Evolutionary conservation across 2,797 vertebrate species (phyloP).

Genomic region (Enteromius thamalakanensis): DNA sequence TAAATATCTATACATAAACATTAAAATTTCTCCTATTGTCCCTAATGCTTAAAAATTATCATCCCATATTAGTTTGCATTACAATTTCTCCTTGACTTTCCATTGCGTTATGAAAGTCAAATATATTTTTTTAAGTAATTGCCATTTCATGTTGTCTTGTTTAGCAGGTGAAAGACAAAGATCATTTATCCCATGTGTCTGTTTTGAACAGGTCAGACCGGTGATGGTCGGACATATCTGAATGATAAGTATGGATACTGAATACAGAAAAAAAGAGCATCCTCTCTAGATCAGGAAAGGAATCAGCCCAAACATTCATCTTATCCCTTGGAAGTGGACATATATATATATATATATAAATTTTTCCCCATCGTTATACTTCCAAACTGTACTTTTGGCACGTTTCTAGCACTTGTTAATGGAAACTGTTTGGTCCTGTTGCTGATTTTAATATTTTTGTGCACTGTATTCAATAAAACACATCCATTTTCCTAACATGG

Average conservation of each 20-base stretch:
- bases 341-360: too few species aligned
- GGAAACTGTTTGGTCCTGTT: too few species aligned
- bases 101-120: background rate
- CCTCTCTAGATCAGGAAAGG: background rate
- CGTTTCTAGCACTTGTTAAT: too few species aligned
- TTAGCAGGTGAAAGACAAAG: background rate
- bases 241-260: constrained; percentile 97
- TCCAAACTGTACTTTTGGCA: too few species aligned
- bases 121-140: background rate
- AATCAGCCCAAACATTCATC: background rate
- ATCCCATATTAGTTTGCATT: background rate
- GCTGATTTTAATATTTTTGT: background rate
- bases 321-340: background rate
- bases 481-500: background rate
- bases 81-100: background rate
- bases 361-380: too few species aligned
- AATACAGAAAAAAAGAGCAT: constrained; percentile 50
- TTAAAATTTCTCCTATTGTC: background rate
- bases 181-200: background rate
- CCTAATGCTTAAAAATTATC: background rate
- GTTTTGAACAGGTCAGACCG: constrained; percentile 84
- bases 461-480: background rate
- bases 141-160: background rate
- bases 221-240: constrained; percentile 94
- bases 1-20: background rate